Percentiles rank a stretch among this genome's conserved stretches.
These are phyloP conservation scores for Dicroscelio sp. DNA, from an alignment of 2,888 invertebrate genomes.

Conservation along the genomic window DNA sequence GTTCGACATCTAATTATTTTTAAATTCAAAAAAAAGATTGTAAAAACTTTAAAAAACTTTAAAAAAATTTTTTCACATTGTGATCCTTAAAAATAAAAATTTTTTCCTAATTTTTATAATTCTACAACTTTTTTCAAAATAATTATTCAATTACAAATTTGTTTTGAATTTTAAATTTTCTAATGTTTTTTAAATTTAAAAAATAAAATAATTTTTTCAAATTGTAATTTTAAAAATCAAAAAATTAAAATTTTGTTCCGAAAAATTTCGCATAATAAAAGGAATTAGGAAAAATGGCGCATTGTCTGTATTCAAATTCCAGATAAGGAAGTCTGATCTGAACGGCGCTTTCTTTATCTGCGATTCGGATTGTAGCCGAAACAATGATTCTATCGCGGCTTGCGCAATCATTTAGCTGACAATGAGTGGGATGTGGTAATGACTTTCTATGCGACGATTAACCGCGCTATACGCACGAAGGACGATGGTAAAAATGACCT, in stretches of 20 bases:
- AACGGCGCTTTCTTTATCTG: slow-evolving; percentile 65
- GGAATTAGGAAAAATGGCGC: background rate
- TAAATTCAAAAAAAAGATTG: too few relatives aligned
- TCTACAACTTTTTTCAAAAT: too few relatives aligned
- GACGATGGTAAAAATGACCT: slow-evolving; percentile 78
- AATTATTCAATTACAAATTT: too few relatives aligned
- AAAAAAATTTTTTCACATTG: too few relatives aligned
- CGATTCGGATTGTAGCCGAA: slow-evolving; percentile 50
- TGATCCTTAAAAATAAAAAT: too few relatives aligned
- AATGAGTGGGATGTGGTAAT: slow-evolving; percentile 85
- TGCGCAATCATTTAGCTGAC: slow-evolving; percentile 73
- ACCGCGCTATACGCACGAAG: slow-evolving; percentile 69
- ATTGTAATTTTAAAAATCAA: too few relatives aligned
- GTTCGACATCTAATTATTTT: too few relatives aligned
- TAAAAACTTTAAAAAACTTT: too few relatives aligned
- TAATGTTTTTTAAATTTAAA: background rate
- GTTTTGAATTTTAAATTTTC: too few relatives aligned
- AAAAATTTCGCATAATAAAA: background rate
- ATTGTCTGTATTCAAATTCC: slow-evolving; percentile 68
- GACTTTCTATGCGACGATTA: slow-evolving; percentile 86
- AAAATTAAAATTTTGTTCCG: too few relatives aligned
- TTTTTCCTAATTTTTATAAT: too few relatives aligned
- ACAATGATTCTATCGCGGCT: slow-evolving; percentile 72
- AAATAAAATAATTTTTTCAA: background rate
- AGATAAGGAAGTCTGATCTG: slow-evolving; percentile 58